These are phyloP conservation scores for Acrocephalus scirpaceus DNA, from an alignment of 2,797 vertebrate species.

Conservation along the genomic window DNA sequence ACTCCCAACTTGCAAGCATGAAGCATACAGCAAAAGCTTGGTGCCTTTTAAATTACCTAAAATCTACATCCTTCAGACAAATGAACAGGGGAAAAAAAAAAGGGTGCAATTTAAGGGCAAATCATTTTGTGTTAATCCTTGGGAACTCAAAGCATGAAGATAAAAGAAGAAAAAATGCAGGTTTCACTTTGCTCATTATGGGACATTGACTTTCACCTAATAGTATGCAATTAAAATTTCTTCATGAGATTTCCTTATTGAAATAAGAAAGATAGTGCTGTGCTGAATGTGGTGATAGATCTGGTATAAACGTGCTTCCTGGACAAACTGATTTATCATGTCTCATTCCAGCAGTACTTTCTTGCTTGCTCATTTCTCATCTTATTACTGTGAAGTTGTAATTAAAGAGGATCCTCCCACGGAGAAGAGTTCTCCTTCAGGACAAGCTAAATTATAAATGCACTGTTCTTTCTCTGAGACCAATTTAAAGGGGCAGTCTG, in stretches of 20 bases:
- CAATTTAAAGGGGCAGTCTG: constrained; percentile 49
- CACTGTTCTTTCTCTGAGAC: constrained; percentile 46
- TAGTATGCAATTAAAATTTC: constrained; percentile 80
- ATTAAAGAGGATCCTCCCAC: constrained; percentile 79
- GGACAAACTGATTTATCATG: constrained; percentile 75
- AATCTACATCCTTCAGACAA: constrained; percentile 73
- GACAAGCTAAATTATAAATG: constrained; percentile 76
- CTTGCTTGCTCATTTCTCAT: constrained; percentile 75
- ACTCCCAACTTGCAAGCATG: constrained; percentile 49
- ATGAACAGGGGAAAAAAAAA: constrained; percentile 18
- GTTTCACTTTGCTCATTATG: constrained; percentile 78
- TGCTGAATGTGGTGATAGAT: constrained; percentile 75
- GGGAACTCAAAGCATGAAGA: constrained; percentile 69
- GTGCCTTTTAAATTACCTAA: constrained; percentile 70
- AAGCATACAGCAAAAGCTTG: constrained; percentile 56
- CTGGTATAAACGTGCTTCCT: constrained; percentile 70
- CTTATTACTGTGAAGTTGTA: constrained; percentile 78
- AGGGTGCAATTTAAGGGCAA: constrained; percentile 68
- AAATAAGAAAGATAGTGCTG: constrained; percentile 72
- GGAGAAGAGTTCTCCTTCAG: constrained; percentile 67
- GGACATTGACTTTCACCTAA: constrained; percentile 79
- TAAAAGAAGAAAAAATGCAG: constrained; percentile 74
- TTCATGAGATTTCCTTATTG: constrained; percentile 76
- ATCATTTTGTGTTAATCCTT: constrained; percentile 71
- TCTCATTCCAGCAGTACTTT: constrained; percentile 69